A percentile compares a stretch with the other conserved stretches of the same genome.
phyloP scores from a whole-genome alignment of 2,797 vertebrate genomes.

The Sebastes oblongus region DNA sequence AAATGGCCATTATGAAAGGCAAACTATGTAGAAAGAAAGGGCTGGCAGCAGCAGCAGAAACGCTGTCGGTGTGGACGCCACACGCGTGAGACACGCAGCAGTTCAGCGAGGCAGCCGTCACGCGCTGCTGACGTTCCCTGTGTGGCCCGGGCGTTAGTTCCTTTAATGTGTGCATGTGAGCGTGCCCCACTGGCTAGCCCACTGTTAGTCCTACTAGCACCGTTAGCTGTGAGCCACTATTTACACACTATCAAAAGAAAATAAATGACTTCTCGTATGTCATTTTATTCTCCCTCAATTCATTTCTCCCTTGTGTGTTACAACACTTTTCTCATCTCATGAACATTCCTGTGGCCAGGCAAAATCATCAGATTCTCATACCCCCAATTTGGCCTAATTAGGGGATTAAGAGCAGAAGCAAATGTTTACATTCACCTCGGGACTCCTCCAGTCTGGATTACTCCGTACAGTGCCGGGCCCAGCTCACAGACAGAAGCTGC shows the following conservation, averaged over 20 bases:
- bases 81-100: too few species aligned
- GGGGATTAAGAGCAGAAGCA: constrained; percentile 42
- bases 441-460: constrained; percentile 44
- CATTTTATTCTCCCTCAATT: neutral
- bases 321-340: neutral
- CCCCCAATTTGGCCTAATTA: constrained; percentile 26
- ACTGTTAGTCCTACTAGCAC: neutral
- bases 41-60: too few species aligned
- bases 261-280: neutral
- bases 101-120: too few species aligned
- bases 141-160: too few species aligned
- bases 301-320: neutral
- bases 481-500: constrained; percentile 25
- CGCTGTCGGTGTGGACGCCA: too few species aligned
- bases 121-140: too few species aligned
- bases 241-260: neutral
- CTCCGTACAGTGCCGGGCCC: neutral
- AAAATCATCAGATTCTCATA: constrained; percentile 3
- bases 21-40: too few species aligned
- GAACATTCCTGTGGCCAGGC: neutral
- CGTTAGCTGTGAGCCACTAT: neutral
- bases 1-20: too few species aligned
- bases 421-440: constrained; percentile 45
- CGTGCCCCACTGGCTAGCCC: neutral
- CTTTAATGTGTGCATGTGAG: too few species aligned